Evolutionary conservation across 2,888 invertebrate genomes (phyloP).

Genomic region (Catocala sponsa): DNA sequence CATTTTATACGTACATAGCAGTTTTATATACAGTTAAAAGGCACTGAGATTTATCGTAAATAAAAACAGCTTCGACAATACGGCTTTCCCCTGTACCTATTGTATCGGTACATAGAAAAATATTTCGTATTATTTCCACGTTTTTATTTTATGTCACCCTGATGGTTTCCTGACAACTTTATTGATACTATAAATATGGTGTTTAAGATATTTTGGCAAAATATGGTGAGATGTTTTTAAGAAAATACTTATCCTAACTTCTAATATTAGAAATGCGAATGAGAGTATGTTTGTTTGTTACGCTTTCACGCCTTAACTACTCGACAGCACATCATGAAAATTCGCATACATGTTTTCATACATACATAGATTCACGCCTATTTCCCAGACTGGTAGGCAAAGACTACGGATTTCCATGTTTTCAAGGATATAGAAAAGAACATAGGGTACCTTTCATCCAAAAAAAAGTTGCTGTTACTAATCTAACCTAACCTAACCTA

Average conservation of each 20-base stretch:
- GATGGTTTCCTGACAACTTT: conserved; percentile 44
- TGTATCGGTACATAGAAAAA: conserved; percentile 24
- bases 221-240: not conserved
- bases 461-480: too few relatives aligned
- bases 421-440: too few relatives aligned
- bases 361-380: too few relatives aligned
- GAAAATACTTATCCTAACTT: not conserved
- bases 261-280: too few relatives aligned
- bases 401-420: too few relatives aligned
- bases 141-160: conserved; percentile 47
- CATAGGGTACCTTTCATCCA: too few relatives aligned
- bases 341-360: too few relatives aligned
- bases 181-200: conserved; percentile 39
- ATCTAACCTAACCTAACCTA: too few relatives aligned
- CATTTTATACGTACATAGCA: conserved; percentile 27
- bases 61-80: conserved; percentile 30
- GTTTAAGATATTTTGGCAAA: conserved; percentile 21
- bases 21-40: conserved; percentile 32
- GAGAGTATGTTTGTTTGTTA: too few relatives aligned
- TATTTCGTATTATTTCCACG: conserved; percentile 42
- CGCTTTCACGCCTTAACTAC: too few relatives aligned
- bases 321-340: too few relatives aligned
- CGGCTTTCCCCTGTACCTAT: conserved; percentile 26
- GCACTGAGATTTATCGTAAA: conserved; percentile 38
- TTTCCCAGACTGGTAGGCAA: too few relatives aligned